Evolutionary conservation across 2,888 invertebrate species (phyloP), one percentile per base, ranked within the genome.

Genomic region (Chrysotoxum bicinctum): DNA sequence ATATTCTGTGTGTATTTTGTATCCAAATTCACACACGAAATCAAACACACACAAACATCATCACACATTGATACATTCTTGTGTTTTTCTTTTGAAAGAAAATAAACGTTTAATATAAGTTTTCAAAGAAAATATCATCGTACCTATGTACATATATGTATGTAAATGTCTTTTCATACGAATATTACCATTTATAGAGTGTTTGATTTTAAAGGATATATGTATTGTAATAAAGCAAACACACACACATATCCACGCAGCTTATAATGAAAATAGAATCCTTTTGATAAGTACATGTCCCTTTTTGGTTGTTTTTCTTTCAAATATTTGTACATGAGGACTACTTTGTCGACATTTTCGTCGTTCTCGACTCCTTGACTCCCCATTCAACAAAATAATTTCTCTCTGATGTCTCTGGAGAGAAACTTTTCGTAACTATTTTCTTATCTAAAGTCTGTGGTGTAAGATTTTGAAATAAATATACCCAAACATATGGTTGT

Each of bases 271-370:
- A 26, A 50, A 26, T 26, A 50, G 50, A 50, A 23, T 56, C 30
- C 19, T 32, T 19, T 56, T 32, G 32, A 32, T 12, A 56, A 56
- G 16, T 30, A 12, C 16, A 19, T 56, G 32, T 56, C 54, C 54
- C 30, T 32, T 56, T 56, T 56, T 30, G 16, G 54, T 56, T 56
- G 32, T 56, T 56, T 54, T 56, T 32, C 54, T 56, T 56, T 32
- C 32, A 56, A 32, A 56, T 32, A 32, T 32, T 56, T 30, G 30
- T 32, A 56, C 16, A 56, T 56, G 54, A 56, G 10, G 19, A 32
- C 54, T 54, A 21, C 10, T 10, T 56, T n/a, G 50, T 23, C 23
- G 23, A 26, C 7, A 6, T 8, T 50, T 14, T 23, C 8, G 21
- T 48, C 21, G 48, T 48, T 23, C 2, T 50, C 1, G 23, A 50